Percentiles rank a stretch among this genome's conserved stretches.
Conservation (phyloP, 2,797 vertebrate genomes). For the Microhierax caerulescens region DNA sequence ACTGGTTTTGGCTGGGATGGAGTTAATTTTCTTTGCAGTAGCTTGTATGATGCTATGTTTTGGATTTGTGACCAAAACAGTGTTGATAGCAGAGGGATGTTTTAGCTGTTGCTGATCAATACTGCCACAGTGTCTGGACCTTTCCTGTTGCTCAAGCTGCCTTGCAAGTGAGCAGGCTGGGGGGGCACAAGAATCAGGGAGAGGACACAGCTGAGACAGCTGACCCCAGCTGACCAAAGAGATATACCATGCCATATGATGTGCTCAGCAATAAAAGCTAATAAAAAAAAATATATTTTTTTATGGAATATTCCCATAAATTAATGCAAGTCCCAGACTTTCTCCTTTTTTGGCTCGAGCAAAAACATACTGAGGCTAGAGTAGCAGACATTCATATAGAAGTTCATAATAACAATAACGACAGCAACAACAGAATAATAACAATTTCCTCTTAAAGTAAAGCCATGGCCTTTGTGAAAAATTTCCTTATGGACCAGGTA, state of each 20-base stretch:
- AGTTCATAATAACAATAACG: not conserved
- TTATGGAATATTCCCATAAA: not conserved
- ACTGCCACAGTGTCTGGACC: not conserved
- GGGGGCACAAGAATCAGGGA: not conserved
- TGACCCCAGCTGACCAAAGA: too few species aligned
- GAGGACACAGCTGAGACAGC: too few species aligned
- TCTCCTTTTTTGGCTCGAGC: not conserved
- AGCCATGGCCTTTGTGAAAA: not conserved
- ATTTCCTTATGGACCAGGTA: not conserved
- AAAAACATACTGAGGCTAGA: not conserved
- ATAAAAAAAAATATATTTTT: not conserved
- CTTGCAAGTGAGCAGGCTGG: too few species aligned
- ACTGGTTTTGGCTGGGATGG: fast-evolving
- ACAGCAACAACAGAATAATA: not conserved
- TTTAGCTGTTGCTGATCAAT: not conserved
- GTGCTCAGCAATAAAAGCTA: not conserved
- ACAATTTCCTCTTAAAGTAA: not conserved
- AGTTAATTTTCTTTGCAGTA: not conserved
- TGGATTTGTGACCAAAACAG: not conserved
- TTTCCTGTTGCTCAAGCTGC: not conserved
- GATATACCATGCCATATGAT: too few species aligned
- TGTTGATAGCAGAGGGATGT: not conserved
- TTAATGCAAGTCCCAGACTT: not conserved
- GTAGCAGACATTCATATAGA: not conserved
- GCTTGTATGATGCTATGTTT: not conserved